A percentile compares a stretch with the other conserved stretches of the same genome.
These are phyloP conservation scores for Drosophila lacteicornis DNA, from an alignment of 1,140 invertebrate species.

Conservation along the genomic window DNA sequence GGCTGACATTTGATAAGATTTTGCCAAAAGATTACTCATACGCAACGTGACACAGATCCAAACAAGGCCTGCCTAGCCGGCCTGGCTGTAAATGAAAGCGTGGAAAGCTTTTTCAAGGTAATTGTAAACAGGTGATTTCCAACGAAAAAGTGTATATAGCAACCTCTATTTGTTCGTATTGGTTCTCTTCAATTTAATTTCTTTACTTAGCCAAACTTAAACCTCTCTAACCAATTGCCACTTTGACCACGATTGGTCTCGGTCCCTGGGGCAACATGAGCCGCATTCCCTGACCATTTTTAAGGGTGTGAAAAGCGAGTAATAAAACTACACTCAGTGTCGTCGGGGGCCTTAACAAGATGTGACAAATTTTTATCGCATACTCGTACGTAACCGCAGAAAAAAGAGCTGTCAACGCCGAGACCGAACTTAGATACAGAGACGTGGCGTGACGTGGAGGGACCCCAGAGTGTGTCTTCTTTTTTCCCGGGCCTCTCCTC, in stretches of 20 bases:
- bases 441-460: conserved; percentile 13
- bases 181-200: background rate
- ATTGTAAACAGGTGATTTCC: background rate
- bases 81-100: conserved; percentile 28
- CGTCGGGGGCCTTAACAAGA: conserved; percentile 47
- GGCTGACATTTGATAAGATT: conserved; percentile 60
- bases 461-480: conserved; percentile 35
- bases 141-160: background rate
- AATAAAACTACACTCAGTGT: conserved; percentile 38
- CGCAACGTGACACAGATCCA: conserved; percentile 24
- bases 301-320: conserved; percentile 41
- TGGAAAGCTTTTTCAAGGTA: background rate
- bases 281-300: conserved; percentile 28
- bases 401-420: conserved; percentile 55
- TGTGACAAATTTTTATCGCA: conserved; percentile 78
- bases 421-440: background rate
- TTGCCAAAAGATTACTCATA: conserved; percentile 57
- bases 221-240: background rate
- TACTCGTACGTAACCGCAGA: conserved; percentile 43
- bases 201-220: background rate
- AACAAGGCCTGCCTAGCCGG: conserved; percentile 17
- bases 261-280: conserved; percentile 11
- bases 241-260: background rate
- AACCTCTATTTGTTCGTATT: background rate
- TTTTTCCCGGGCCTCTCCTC: conserved; percentile 21